Conservation (phyloP, 2,113 vertebrate species). For the Gulo gulo region DNA sequence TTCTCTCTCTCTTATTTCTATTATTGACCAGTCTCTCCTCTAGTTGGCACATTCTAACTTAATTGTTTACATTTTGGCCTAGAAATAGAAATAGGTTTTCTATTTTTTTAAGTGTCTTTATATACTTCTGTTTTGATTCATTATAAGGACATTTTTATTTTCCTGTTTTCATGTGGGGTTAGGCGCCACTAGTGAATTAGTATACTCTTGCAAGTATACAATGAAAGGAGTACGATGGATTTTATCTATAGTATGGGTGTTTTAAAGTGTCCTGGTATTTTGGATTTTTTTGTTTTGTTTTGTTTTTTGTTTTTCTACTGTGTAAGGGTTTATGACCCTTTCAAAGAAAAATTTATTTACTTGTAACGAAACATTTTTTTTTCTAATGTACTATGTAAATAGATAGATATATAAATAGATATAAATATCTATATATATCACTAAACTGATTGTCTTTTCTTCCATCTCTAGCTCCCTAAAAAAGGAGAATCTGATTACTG, state of each 20-base stretch:
- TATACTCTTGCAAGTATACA: background rate
- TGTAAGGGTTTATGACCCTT: background rate
- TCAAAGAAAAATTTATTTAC: background rate
- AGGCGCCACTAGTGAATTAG: background rate
- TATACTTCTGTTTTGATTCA: background rate
- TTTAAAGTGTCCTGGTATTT: background rate
- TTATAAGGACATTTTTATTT: background rate
- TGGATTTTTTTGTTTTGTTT: background rate
- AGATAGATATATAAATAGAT: background rate
- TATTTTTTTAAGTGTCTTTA: background rate
- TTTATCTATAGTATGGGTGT: background rate
- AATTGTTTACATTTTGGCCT: background rate
- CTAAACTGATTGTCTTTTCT: background rate
- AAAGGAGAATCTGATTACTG: background rate
- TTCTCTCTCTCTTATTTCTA: background rate
- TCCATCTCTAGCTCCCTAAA: fast-evolving
- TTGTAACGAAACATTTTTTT: background rate
- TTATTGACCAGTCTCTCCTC: background rate
- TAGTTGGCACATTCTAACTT: background rate
- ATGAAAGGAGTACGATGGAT: background rate
- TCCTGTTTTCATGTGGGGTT: background rate
- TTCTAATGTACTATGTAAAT: background rate
- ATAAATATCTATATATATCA: background rate
- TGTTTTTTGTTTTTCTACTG: background rate
- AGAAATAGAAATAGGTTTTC: background rate